Base-by-base conservation (phyloP, 2,888 invertebrate species). In the Molanna angustata region DNA sequence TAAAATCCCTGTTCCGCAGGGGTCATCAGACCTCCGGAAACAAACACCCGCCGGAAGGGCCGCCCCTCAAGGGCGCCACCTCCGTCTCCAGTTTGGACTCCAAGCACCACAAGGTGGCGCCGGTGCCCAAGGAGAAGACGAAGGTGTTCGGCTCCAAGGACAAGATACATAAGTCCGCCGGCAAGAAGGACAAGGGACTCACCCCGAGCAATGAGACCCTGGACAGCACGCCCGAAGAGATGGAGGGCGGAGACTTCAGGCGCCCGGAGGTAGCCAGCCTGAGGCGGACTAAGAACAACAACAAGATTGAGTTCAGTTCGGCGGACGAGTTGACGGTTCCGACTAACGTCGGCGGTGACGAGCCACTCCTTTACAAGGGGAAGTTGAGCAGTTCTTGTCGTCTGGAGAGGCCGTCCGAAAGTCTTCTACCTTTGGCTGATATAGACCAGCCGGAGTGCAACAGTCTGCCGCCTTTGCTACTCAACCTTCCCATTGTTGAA, bases 1-100 rank as follows among this genome's bases (percentile, higher is more conserved):
- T 91, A 76, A 90, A 90, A 83, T 90, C 90, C 68, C 84, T 91
- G 72, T 91, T 91, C 80, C 90, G 90, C 79, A 90, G 90, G 86
- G 88, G 89, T 67, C 74, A 75, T 63, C 74, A 76, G 69, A 70
- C 79, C 68, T 48, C 59, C 16, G 41, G 46, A 6, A 19, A 46
- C 46, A 54, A 55, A 21, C 42, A 45, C 49, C 64, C 64, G 55
- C 61, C 65, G 48, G 65, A 64, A 54, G 61, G 59, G 22, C 59
- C 63, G 49, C 56, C 58, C n/a, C 64, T 83, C 40, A 82, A 81
- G 61, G 78, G 80, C 60, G 81, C 84, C 31, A 81, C 84, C 4
- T 85, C 84, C 2, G 78, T 83, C 27, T 83, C 82, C 49, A 84
- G 84, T 65, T 73, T 85, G 62, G 84, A 84, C 65, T 79, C 79